phyloP scores from a whole-genome alignment of 1,140 invertebrate genomes.

The Papilio polyxenes region DNA sequence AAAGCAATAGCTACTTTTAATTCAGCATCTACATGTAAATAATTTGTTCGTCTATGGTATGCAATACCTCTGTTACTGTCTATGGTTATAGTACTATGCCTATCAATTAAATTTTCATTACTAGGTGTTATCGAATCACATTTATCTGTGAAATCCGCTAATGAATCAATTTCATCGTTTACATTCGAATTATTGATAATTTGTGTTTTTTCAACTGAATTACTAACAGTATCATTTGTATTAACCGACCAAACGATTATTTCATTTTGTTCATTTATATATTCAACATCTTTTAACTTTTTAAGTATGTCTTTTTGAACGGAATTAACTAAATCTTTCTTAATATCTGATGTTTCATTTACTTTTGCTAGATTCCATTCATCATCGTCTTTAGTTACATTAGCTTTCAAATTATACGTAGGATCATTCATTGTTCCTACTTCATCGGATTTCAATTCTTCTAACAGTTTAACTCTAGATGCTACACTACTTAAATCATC shows the following conservation, averaged over 20 bases:
- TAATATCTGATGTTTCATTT: constrained; percentile 33
- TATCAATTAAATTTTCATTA: constrained; percentile 58
- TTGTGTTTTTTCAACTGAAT: constrained; percentile 41
- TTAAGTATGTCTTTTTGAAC: constrained; percentile 51
- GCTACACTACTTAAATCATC: constrained; percentile 66
- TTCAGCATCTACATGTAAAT: constrained; percentile 69
- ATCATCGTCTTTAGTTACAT: constrained; percentile 36
- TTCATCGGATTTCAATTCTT: constrained; percentile 61
- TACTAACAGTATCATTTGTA: constrained; percentile 45
- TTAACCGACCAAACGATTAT: constrained; percentile 56
- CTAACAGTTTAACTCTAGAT: constrained; percentile 67
- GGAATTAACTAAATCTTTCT: constrained; percentile 47
- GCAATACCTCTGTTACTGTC: constrained; percentile 70
- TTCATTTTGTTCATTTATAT: constrained; percentile 55
- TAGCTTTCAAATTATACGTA: neutral
- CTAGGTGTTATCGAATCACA: constrained; percentile 63
- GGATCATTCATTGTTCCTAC: neutral
- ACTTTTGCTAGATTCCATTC: constrained; percentile 29
- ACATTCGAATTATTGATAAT: constrained; percentile 40
- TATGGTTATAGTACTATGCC: constrained; percentile 64
- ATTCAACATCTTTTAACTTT: constrained; percentile 59
- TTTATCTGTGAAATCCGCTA: constrained; percentile 54
- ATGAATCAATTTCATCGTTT: constrained; percentile 47
- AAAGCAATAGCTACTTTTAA: constrained; percentile 69
- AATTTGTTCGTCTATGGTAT: constrained; percentile 73